phyloP scores from a whole-genome alignment of 2,888 invertebrate species.

The Nomada flava region DNA sequence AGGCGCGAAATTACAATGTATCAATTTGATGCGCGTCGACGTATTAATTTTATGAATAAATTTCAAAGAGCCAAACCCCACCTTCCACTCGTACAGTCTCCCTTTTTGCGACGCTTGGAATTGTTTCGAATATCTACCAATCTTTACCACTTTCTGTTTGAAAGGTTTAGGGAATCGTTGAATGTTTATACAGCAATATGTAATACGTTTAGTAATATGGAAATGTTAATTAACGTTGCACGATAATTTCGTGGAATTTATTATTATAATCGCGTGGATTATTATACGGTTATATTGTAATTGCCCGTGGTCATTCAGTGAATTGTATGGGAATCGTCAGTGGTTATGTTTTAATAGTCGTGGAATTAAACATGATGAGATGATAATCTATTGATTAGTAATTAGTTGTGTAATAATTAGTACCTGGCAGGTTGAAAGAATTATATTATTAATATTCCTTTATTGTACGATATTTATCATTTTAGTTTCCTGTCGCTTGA shows the following conservation, averaged over 20 bases:
- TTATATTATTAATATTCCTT: neutral
- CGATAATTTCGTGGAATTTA: constrained; percentile 4
- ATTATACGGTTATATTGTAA: constrained; percentile 29
- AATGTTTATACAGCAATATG: no score
- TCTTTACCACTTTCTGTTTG: no score
- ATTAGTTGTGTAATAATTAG: constrained; percentile 17
- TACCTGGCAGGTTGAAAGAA: neutral
- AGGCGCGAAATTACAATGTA: constrained; percentile 55
- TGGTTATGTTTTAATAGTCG: constrained; percentile 7
- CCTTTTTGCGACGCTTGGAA: neutral
- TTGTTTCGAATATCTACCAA: no score
- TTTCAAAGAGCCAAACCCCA: constrained; percentile 47
- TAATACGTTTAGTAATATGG: neutral
- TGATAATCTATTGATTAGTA: neutral
- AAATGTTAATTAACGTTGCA: constrained; percentile 21
- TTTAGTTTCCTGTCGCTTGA: neutral
- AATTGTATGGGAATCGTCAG: neutral
- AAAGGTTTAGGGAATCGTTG: no score
- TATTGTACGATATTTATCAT: neutral
- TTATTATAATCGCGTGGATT: constrained; percentile 12
- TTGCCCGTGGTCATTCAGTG: constrained; percentile 17
- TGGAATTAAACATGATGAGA: constrained; percentile 4
- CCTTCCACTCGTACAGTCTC: neutral
- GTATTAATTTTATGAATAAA: constrained; percentile 57
- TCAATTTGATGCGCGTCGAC: constrained; percentile 57